phyloP scores from a whole-genome alignment of 2,888 invertebrate genomes.

The Trissoscelio sp. region DNA sequence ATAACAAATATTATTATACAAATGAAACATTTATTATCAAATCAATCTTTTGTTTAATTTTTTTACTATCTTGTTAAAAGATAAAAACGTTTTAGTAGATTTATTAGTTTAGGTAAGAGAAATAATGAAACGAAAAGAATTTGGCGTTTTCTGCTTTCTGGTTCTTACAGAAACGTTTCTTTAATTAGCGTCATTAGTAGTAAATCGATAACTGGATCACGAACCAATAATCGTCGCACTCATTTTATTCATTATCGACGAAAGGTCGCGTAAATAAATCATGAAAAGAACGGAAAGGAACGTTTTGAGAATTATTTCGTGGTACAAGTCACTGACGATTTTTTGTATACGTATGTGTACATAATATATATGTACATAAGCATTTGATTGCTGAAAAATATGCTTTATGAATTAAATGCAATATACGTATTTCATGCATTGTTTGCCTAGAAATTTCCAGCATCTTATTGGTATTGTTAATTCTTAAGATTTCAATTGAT shows the following conservation, averaged over 20 bases:
- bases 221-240: constrained; percentile 38
- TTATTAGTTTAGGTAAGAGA: constrained; percentile 1
- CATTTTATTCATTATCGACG: constrained; percentile 34
- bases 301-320: constrained; percentile 31
- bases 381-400: not conserved
- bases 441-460: constrained; percentile 5
- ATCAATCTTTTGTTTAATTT: too few species aligned
- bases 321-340: too few species aligned
- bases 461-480: not conserved
- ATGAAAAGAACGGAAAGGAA: constrained; percentile 27
- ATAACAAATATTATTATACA: too few species aligned
- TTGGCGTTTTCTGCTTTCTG: constrained; percentile 22
- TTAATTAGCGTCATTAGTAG: constrained; percentile 55
- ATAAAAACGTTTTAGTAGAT: too few species aligned
- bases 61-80: too few species aligned
- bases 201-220: constrained; percentile 55
- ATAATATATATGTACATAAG: not conserved
- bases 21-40: too few species aligned
- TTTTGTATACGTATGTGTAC: not conserved
- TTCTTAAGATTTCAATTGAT: not conserved
- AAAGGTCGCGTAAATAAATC: constrained; percentile 42
- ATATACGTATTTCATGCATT: constrained; percentile 8
- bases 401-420: constrained; percentile 17
- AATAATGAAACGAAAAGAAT: constrained; percentile 39
- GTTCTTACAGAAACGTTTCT: constrained; percentile 24